phyloP scores from a whole-genome alignment of 1,140 invertebrate species.

The Euschistus heros region DNA sequence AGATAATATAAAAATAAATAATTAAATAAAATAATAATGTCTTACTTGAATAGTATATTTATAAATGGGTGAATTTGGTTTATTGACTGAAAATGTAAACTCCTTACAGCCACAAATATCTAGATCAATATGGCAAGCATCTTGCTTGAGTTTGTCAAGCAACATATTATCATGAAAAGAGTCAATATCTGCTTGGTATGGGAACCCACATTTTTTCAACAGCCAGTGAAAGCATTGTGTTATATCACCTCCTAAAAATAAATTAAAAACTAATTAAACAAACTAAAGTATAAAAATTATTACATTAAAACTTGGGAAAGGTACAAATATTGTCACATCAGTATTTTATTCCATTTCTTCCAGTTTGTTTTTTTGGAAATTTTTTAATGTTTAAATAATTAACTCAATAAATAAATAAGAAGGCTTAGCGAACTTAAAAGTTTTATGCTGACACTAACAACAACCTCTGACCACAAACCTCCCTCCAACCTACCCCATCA shows the following conservation, averaged over 20 bases:
- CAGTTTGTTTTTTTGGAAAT: too few species aligned
- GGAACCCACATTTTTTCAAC: conserved; percentile 77
- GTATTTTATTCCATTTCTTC: too few species aligned
- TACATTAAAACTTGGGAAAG: too few species aligned
- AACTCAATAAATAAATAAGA: too few species aligned
- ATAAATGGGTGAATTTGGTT: conserved; percentile 55
- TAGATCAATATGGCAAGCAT: conserved; percentile 82
- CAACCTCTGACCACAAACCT: too few species aligned
- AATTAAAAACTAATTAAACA: neutral
- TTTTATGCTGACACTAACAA: too few species aligned
- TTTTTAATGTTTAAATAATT: too few species aligned
- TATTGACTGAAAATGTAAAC: conserved; percentile 62
- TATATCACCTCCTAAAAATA: conserved; percentile 33
- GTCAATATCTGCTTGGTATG: conserved; percentile 59
- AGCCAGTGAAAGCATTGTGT: conserved; percentile 51
- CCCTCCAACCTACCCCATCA: too few species aligned
- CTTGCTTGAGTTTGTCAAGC: conserved; percentile 75
- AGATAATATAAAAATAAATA: neutral
- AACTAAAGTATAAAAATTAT: too few species aligned
- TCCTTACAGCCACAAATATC: conserved; percentile 76
- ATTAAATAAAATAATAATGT: neutral
- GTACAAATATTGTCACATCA: too few species aligned
- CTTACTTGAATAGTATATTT: conserved; percentile 56
- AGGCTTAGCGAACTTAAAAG: too few species aligned
- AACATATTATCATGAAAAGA: conserved; percentile 60